Base-by-base conservation (phyloP, 2,797 vertebrate genomes). In the Enteromius treurensis region DNA sequence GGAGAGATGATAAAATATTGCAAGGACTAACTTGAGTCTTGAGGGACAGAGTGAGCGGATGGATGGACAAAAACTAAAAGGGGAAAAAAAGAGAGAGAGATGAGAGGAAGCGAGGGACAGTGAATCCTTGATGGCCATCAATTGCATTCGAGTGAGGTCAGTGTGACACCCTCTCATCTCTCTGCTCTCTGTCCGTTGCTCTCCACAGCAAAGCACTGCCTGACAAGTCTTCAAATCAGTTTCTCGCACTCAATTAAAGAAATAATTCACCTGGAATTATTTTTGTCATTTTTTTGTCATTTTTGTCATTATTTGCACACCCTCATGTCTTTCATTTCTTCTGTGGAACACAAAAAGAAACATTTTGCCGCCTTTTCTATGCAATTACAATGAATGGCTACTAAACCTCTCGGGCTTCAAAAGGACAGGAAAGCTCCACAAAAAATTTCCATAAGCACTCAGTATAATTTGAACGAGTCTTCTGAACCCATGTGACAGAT, bases 81-180 rank as follows among this genome's bases (percentile, higher is more conserved):
- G 68, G 51, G 62, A 6, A 34, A 0, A 47, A 6, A 19, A 29
- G n/a, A 62, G 58, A 26, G 21, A 65, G 21, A 34, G 45, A 51
- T 23, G 21, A 37, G 32, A 32, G 34, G 53, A 60, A 62, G 42
- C 84, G 89, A 91, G 89, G 90, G 89, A 90, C 79, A 84, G 76
- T 13, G 71, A 47, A 37, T 70, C 23, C 4, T 70, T 29, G 94
- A 94, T 83, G 89, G 91, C 90, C 92, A 92, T 92, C 92, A 91
- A 90, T 92, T 88, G 87, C 88, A 91, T 89, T 84, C 60, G 88
- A 83, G 86, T 90, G 89, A 93, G 93, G 92, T 89, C 89, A 87
- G 90, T 93, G 88, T 93, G 93, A 94, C 91, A 91, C 89, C 86
- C 87, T 88, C 78, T 87, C 91, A 90, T 86, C 81, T 76, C 58